Base-by-base conservation (phyloP, 2,797 vertebrate genomes). In the Nannoperca obscura region DNA sequence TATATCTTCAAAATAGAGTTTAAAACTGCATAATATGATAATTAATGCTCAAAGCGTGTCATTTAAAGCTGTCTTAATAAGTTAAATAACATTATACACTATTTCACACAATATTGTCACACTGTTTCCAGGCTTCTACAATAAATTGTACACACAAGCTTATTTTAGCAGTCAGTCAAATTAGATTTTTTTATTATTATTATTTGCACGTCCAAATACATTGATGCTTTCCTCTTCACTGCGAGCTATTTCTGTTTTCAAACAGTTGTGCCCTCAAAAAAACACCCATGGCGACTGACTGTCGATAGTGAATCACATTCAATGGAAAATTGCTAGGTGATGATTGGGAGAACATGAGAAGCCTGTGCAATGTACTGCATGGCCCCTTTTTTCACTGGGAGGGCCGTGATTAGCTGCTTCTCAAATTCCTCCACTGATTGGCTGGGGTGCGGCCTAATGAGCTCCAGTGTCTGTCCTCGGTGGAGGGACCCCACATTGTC, bases 401-500 rank as follows among this genome's bases (percentile, higher is more conserved):
- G 68, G 52, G 76, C 69, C 46, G 58, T 85, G 83, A 86, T 87
- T 86, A 88, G 86, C 76, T 30, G 71, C 82, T 63, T 34, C 83
- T 76, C 55, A 72, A 79, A 92, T 89, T 79, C 88, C 73, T 87
- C 32, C 68, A n/a, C 71, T 84, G 85, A 92, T 89, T 91, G 89
- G 89, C 80, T 66, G 59, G 72, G 66, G 50, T 38, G 62, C 20
- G 5, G 77, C 42, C 87, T 90, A 89, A 93, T 86, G 82, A 80
- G 81, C 66, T 46, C 47, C 76, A 78, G 83, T 61, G 86, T 93
- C 85, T 90, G 84, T 90, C 85, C 83, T 81, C 80, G 0, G 65
- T 34, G 42, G 76, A 89, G 88, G 87, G 83, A 81, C 82, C 86
- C 88, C 85, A 82, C 86, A 92, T 93, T 93, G 91, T 93, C 86